Base-by-base conservation (phyloP, 2,888 invertebrate species). In the Epirrhoe tristata region DNA sequence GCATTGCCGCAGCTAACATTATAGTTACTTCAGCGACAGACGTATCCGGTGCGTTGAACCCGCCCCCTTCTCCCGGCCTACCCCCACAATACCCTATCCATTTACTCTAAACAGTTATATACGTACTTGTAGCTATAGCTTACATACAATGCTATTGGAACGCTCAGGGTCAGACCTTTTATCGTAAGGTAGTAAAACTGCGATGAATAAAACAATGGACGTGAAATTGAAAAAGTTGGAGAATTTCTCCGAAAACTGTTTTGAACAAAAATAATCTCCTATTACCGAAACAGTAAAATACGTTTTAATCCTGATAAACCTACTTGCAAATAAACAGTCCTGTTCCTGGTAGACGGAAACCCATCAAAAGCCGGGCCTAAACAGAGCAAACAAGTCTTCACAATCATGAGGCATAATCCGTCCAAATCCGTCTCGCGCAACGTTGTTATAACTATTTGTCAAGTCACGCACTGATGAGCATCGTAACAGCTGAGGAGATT, bases 1-100 rank as follows among this genome's bases (percentile, higher is more conserved):
- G 85, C 83, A 85, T 83, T 58, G 61, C 62, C 53, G 57, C 67
- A 82, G 81, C 80, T 71, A 70, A 74, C 70, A 77, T 78, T 80
- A 76, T 79, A 79, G 77, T 85, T 82, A 24, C 63, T 58, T 81
- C 86, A 84, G 84, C 89, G 89, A 89, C 89, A 89, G 86, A 87
- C 88, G 88, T 89, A 89, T 92, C 92, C 92, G 92, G 92, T 91
- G 89, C 93, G 86, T 90, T 91, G 92, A 93, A 87, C 92, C 83
- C 82, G 77, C 82, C 86, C 76, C 70, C 74, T 61, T 82, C 80
- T 83, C 83, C 78, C 82, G 78, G 58, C 72, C 78, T 74, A 76
- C 76, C 79, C 76, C 75, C 73, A 63, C 65, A 62, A 71, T 72
- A 77, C 75, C 77, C 75, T 76, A 72, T 75, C 77, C 76, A 74